A percentile compares a stretch with the other conserved stretches of the same genome.
These are phyloP conservation scores for Diprion similis DNA, from an alignment of 1,140 invertebrate genomes.

Conservation along the genomic window DNA sequence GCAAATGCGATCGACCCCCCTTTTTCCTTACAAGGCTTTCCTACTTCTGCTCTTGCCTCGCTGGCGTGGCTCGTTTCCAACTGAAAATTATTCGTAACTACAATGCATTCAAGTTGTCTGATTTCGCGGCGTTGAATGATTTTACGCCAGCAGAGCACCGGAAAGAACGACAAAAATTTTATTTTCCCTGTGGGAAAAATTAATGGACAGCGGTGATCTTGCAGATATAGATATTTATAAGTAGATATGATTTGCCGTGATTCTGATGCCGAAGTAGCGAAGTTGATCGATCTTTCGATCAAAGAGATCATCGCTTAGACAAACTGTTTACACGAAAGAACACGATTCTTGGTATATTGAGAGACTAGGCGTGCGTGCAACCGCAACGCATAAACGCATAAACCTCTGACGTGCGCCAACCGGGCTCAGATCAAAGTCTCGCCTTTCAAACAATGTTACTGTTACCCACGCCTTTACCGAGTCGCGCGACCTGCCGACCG, in stretches of 20 bases:
- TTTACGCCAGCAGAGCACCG: not conserved
- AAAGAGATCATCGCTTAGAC: not conserved
- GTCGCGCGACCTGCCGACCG: not conserved
- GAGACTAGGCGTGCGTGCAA: constrained; percentile 1
- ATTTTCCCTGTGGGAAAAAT: too few species aligned
- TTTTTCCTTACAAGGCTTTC: too few species aligned
- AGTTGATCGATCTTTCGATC: not conserved
- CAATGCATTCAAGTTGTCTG: not conserved
- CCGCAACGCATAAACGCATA: constrained; percentile 7
- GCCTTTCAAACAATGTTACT: constrained; percentile 7
- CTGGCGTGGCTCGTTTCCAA: too few species aligned
- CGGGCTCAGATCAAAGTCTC: constrained; percentile 6
- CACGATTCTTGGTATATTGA: constrained; percentile 2
- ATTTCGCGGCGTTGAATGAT: not conserved
- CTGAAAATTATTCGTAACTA: not conserved
- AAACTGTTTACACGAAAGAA: not conserved
- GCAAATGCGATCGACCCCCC: too few species aligned
- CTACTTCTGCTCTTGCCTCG: too few species aligned
- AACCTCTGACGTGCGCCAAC: constrained; percentile 1
- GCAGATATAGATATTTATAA: too few species aligned
- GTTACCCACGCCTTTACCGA: not conserved
- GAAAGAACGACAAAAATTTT: too few species aligned
- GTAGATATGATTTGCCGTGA: not conserved
- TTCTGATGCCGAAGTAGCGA: not conserved
- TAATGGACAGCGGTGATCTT: too few species aligned